Evolutionary conservation across 2,113 vertebrate species (phyloP), one percentile per base, ranked within the genome.

Genomic region (Tapirus terrestris): DNA sequence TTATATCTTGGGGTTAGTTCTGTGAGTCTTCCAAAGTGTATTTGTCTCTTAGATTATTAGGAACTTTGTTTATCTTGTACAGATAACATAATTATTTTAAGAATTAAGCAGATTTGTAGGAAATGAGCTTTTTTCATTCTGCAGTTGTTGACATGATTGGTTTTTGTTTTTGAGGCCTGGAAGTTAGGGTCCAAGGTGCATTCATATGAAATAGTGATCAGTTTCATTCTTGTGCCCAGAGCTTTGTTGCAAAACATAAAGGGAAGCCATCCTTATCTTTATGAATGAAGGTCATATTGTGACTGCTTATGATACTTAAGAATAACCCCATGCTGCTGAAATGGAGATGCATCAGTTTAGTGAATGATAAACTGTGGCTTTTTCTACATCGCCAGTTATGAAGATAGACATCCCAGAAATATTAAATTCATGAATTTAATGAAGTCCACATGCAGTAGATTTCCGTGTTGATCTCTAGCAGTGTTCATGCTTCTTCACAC

Each of bases 71-170:
- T 88, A 70, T 79, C 29, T 76, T 82, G 14, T 51, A 31, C 86
- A 92, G 48, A 79, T 89, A 9, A 65, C 16, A 39, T 97, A n/a
- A 91, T 76, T 89, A 68, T 89, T 94, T 80, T 85, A 92, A 45
- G 79, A 95, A 95, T 45, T 96, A 76, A 91, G 23, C 23, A 91
- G 36, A 93, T 79, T 96, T 94, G 23, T 89, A 86, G 36, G 43
- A 91, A 67, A 80, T 83, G 36, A 89, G 7, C 56, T 95, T 12
- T 96, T 83, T 89, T 85, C n/a, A n/a, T 86, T 94, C 23, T 77
- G 8, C 36, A 6, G 0, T 91, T 56, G 39, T 87, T 96, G 56
- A 83, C 7, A 56, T 79, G 33, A 45, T 77, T 79, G 18, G 39
- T 36, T 92, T 90, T 96, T 93, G 79, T 61, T 90, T 86, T 94